Base-by-base conservation (phyloP, 1,140 invertebrate species). In the Planococcus citri region DNA sequence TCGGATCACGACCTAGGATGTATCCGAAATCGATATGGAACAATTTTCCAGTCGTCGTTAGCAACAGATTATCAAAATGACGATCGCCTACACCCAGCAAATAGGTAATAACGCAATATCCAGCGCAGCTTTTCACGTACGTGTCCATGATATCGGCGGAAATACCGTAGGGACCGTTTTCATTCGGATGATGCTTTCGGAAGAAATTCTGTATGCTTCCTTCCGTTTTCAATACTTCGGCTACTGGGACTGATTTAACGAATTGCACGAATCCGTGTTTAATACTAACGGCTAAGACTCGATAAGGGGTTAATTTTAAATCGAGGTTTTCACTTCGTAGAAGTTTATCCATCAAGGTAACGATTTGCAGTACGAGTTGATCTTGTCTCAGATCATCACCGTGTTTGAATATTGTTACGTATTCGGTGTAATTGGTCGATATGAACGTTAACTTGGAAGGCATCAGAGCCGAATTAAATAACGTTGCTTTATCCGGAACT, bases 21-120 rank as follows among this genome's bases (percentile, higher is more conserved):
- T 96, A 99, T 1, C 97, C 97, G 81, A 99, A 99, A 82, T 99
- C 97, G 73, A 99, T 97, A 78, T 99, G 97, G 78, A 99, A 98
- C 24, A 99, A 80, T 76, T 94, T 92, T 0, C 96, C 95, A 73
- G 84, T 84, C 60, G 86, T 88, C 14, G 94, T 96, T 9, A 98
- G 80, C 9, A 99, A 81, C 24, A 99, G 80, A 82, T 99, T 99
- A 79, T 99, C 97, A 69, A 98, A 83, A 83, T 99, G 97, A 25
- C 97, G 84, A 80, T 99, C 97, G 3, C 97, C 97, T 20, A 99
- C 95, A 10, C 96, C 97, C 33, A 99, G 79, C 41, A 99, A 79
- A 78, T 99, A 99, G 0, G 96, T 99, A 37, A 99, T 97, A 14
- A 99, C 93, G 79, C 95, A 98, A 78, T 99, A 99, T 0, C 97